Conservation (phyloP, 2,888 invertebrate species). For the Leptinotarsa juncta region DNA sequence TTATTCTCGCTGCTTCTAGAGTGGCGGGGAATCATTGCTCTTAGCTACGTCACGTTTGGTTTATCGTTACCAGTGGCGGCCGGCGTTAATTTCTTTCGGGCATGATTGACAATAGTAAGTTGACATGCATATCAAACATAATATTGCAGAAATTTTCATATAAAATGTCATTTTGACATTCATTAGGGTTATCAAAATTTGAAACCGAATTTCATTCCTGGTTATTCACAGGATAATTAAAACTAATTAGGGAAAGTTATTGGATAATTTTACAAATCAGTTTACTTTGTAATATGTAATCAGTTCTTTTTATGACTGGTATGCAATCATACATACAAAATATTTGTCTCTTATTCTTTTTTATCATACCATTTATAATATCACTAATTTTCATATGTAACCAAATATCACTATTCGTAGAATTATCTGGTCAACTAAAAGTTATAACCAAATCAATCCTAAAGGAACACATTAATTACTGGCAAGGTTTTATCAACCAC, state of each 20-base stretch:
- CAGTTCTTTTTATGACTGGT: background rate
- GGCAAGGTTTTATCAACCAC: slow-evolving; percentile 35
- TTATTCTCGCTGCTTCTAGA: too few species aligned
- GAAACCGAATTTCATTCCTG: background rate
- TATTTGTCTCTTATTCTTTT: slow-evolving; percentile 34
- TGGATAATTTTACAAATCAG: background rate
- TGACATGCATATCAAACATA: too few species aligned
- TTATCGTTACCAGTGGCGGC: too few species aligned
- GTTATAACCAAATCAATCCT: slow-evolving; percentile 21
- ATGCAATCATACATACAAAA: slow-evolving; percentile 36
- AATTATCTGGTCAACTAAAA: slow-evolving; percentile 34
- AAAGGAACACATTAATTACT: slow-evolving; percentile 39
- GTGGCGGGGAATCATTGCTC: too few species aligned
- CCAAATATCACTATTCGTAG: slow-evolving; percentile 38
- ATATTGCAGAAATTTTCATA: too few species aligned
- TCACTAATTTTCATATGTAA: slow-evolving; percentile 39
- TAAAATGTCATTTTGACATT: too few species aligned
- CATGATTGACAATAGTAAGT: too few species aligned
- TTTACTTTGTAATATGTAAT: background rate
- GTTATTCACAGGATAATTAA: background rate
- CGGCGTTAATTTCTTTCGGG: too few species aligned
- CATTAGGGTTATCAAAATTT: too few species aligned
- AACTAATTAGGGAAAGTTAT: background rate
- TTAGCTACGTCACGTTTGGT: too few species aligned
- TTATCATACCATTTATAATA: slow-evolving; percentile 35